These are phyloP conservation scores for Chrysogorgia sp. DNA, from an alignment of 92 coral and sea anemone genomes.

Conservation along the genomic window DNA sequence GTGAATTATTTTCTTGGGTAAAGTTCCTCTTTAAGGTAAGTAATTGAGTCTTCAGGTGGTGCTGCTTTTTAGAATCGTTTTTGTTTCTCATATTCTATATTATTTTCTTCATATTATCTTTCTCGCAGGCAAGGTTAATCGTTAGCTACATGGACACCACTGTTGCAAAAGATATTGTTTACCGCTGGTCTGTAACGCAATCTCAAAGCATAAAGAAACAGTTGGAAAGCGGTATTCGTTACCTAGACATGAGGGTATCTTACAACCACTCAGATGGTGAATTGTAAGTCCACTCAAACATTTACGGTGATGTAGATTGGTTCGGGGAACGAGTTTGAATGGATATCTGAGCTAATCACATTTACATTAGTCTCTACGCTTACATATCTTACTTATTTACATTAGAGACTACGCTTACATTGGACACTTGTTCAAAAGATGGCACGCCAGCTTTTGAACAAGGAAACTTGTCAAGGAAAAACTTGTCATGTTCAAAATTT, in stretches of 20 bases:
- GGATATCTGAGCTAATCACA: background rate
- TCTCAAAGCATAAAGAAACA: slow-evolving; percentile 25
- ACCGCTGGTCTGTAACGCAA: slow-evolving; percentile 46
- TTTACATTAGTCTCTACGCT: too few species aligned
- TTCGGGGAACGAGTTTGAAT: background rate
- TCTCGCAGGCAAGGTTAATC: background rate
- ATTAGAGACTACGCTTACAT: too few species aligned
- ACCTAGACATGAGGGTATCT: slow-evolving; percentile 27
- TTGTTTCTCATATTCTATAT: too few species aligned
- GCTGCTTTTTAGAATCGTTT: too few species aligned
- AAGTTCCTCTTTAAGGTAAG: too few species aligned
- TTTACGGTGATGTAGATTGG: too few species aligned
- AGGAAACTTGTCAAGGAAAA: too few species aligned
- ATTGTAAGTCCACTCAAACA: slow-evolving; percentile 18
- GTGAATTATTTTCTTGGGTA: too few species aligned
- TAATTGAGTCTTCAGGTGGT: background rate
- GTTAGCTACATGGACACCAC: slow-evolving; percentile 6
- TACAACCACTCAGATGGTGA: background rate
- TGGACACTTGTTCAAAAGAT: too few species aligned
- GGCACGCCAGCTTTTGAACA: too few species aligned
- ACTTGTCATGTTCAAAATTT: too few species aligned
- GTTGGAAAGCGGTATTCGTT: slow-evolving; percentile 19
- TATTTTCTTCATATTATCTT: background rate
- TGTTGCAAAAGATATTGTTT: slow-evolving; percentile 18
- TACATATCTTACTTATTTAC: too few species aligned